Base-by-base conservation (phyloP, 2,113 vertebrate species). In the Perca schrenkii region DNA sequence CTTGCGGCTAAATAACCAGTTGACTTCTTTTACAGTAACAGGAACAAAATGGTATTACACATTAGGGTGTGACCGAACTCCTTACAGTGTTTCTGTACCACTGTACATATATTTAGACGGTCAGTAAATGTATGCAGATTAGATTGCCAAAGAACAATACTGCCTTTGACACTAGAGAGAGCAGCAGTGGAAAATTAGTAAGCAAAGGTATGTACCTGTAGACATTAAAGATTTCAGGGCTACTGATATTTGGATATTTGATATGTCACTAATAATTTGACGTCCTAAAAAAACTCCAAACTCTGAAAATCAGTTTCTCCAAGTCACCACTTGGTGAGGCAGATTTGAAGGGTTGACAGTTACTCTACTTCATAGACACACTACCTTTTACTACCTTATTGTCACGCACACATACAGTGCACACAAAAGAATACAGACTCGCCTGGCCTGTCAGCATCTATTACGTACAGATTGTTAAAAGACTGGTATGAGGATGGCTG, bases 311-410 rank as follows among this genome's bases (percentile, higher is more conserved):
- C 13, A 8, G 22, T 17, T 17, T 66, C 8, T 28, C 22, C 3
- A 66, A 64, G 61, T 64, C 36, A n/a, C 36, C 8, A 40, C 46
- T 43, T 46, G 46, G 40, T 13, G 16, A 25, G 13, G 43, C 12
- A 25, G 40, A 63, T 62, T 28, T 83, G 4, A 80, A 70, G 25
- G 69, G 25, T 53, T 63, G 19, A 77, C 12, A 36, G 40, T 53
- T 56, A 25, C 36, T 82, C 19, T 72, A 17, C 22, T 67, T 36
- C 47, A 54, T 67, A 65, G 64, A 80, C 61, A 86, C 90, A 91
- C 91, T 92, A 92, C 82, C 14, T 74, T 72, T 70, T 69, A 62
- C 61, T 50, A 10, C 52, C 17, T 66, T 25, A 4, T 31, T 74
- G n/a, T 19, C 7, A 60, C 25, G 58, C 22, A 60, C 46, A 76